These are phyloP conservation scores for Hyposoter dolosus DNA, from an alignment of 2,888 invertebrate genomes.

Conservation along the genomic window DNA sequence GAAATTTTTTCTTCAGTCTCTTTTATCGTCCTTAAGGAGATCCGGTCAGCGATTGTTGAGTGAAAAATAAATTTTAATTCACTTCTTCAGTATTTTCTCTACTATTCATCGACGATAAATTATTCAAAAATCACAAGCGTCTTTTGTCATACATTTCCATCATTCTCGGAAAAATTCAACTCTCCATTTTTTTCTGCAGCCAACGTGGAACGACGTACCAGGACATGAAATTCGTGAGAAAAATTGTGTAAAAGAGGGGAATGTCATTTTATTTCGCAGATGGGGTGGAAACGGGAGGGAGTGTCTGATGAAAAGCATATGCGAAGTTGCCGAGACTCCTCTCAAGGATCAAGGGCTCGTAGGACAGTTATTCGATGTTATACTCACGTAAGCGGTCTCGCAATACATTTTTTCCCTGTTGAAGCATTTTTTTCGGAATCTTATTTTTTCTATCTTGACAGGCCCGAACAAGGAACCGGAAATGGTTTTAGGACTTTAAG, in stretches of 20 bases:
- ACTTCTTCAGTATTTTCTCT: not conserved
- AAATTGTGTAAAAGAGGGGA: not conserved
- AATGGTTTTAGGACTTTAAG: constrained; percentile 70
- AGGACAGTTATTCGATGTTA: constrained; percentile 85
- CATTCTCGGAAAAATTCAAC: not conserved
- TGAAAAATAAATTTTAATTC: not conserved
- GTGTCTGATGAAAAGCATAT: constrained; percentile 89
- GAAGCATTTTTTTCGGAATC: not conserved
- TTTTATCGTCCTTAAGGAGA: not conserved
- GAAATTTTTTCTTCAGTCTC: not conserved
- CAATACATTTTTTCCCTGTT: constrained; percentile 3
- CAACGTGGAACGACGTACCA: not conserved
- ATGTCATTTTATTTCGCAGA: constrained; percentile 81
- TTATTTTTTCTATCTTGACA: constrained; percentile 75
- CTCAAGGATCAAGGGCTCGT: constrained; percentile 87
- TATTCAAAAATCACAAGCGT: not conserved
- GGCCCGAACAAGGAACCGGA: constrained; percentile 87
- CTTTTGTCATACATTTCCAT: not conserved
- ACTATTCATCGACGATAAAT: not conserved
- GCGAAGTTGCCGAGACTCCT: constrained; percentile 89
- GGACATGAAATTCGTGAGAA: not conserved
- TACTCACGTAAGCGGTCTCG: constrained; percentile 82
- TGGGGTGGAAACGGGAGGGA: constrained; percentile 88
- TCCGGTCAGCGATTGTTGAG: not conserved
- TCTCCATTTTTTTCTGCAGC: not conserved